Base-by-base conservation (phyloP, 1,140 invertebrate species). In the Gonatopus flavifemur region DNA sequence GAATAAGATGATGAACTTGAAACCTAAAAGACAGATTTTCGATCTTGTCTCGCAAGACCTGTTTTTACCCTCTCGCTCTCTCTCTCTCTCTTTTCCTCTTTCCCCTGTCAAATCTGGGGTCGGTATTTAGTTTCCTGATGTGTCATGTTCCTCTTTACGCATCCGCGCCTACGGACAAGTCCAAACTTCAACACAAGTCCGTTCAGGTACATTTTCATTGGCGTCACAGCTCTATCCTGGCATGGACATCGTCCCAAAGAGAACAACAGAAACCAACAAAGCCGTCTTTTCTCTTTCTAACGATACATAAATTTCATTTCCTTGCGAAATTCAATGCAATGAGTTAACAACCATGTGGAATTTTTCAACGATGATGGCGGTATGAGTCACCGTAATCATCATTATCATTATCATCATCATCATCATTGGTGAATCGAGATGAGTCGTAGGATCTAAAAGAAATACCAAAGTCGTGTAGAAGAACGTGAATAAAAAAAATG, bases 81-180 rank as follows among this genome's bases (percentile, higher is more conserved):
- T n/a, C n/a, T n/a, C n/a, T n/a, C n/a, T n/a, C n/a, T n/a, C n/a
- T n/a, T n/a, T n/a, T n/a, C n/a, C n/a, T n/a, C n/a, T n/a, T n/a
- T n/a, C n/a, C n/a, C n/a, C n/a, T n/a, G n/a, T n/a, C n/a, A n/a
- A n/a, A n/a, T n/a, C n/a, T n/a, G n/a, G n/a, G n/a, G n/a, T 15
- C 46, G 59, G 62, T 76, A 75, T 74, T 76, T 74, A 70, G 66
- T 74, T 76, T 75, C 72, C 50, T 58, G 55, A 57, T 70, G 72
- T 76, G 71, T 72, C 72, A 69, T 75, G 69, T 74, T 65, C 62
- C 55, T 66, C 68, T 74, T 76, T 71, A 74, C 70, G 69, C 74
- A 58, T 74, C 72, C 67, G 67, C 71, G 72, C 74, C 70, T 75
- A 59, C 36, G 55, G 60, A 76, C 71, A 69, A 69, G 70, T 64